Evolutionary conservation across 2,113 vertebrate genomes (phyloP), one percentile per base, ranked within the genome.

Genomic region (Gorsachius goisagi): DNA sequence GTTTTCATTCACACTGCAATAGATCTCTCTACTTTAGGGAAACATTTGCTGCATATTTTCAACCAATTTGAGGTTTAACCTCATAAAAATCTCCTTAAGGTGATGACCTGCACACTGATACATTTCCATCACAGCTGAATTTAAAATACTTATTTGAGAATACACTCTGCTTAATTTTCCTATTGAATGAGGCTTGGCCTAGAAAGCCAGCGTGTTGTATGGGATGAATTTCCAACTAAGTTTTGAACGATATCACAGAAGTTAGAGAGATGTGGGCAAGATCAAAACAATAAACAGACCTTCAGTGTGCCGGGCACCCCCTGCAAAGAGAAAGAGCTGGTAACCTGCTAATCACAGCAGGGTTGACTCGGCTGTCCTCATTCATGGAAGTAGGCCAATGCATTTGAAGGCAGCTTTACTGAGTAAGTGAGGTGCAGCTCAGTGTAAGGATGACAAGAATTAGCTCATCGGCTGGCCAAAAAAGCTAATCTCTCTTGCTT

Each of bases 1-100:
- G 50, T 94, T 96, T 95, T 97, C 78, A 72, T 60, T 93, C 77
- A 85, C 75, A 27, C 47, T 71, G 63, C 79, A 92, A 80, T 16
- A 71, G 49, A 44, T 90, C 39, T 83, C 75, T 85, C 45, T 22
- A 28, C 72, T 83, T 88, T 60, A 90, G 85, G 67, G 73, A 91
- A 87, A 59, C 53, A 93, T 53, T 90, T 66, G 53, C 66, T 62
- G 76, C 28, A 22, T 50, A 90, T 85, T 95, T 93, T 82, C 71
- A 93, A 71, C 24, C 15, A 80, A 37, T 68, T 73, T 75, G 45
- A 88, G 50, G 53, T 55, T 93, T 62, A 69, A 45, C 44, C 35
- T 89, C 73, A 73, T 24, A 82, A 90, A 94, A 93, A 74, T 55
- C 81, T 88, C 77, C 50, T 83, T 91, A 72, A 83, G 69, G 74